phyloP scores from a whole-genome alignment of 1,140 invertebrate genomes.

The Melitaea cinxia region DNA sequence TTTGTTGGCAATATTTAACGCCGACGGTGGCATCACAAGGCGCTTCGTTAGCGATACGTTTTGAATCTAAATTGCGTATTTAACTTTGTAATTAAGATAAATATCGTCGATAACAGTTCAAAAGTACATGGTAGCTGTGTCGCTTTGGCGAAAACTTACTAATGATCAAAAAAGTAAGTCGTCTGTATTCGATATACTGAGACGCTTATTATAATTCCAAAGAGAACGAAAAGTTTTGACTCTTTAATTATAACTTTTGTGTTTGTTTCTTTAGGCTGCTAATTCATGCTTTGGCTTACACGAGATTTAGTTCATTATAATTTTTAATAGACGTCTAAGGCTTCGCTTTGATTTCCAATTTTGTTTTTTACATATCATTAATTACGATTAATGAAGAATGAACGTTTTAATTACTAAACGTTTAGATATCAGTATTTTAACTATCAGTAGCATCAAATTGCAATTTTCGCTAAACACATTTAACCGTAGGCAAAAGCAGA shows the following conservation, averaged over 20 bases:
- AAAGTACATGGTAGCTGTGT: constrained; percentile 64
- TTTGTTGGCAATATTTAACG: constrained; percentile 65
- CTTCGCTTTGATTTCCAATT: neutral
- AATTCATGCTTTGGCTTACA: constrained; percentile 21
- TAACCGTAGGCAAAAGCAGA: constrained; percentile 6
- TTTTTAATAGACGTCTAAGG: constrained; percentile 13
- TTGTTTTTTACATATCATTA: neutral
- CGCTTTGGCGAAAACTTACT: constrained; percentile 53
- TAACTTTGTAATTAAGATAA: constrained; percentile 78
- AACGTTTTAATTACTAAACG: neutral
- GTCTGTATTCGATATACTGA: constrained; percentile 15
- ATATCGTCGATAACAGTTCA: constrained; percentile 69
- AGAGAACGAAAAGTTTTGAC: constrained; percentile 17
- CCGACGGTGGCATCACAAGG: constrained; percentile 69
- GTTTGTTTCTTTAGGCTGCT: constrained; percentile 12
- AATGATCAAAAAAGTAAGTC: constrained; percentile 53
- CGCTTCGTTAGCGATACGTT: constrained; percentile 60
- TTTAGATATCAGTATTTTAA: neutral
- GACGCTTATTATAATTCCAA: constrained; percentile 29
- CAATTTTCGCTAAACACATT: constrained; percentile 4
- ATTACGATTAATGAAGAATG: too few species aligned
- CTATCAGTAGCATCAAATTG: neutral
- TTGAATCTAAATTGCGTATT: constrained; percentile 75
- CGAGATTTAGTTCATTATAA: constrained; percentile 1
- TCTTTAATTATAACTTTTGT: constrained; percentile 27